Base-by-base conservation (phyloP, 2,888 invertebrate genomes). In the Conops quadrifasciatus region DNA sequence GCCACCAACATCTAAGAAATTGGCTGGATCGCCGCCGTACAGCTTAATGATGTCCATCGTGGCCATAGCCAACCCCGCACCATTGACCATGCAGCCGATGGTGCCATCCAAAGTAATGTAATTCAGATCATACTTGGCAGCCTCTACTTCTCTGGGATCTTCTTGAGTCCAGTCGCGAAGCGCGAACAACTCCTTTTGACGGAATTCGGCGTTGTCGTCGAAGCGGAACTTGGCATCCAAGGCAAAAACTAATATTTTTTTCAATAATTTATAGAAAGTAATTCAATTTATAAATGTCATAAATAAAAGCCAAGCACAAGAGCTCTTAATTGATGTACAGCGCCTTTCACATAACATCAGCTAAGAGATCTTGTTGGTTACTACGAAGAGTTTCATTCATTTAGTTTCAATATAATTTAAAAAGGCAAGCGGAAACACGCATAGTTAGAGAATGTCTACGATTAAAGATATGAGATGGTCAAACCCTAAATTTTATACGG, bases 1-100 rank as follows among this genome's bases (percentile, higher is more conserved):
- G 80, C 97, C 97, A 71, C 97, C 97, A 16, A 98, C 97, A 87
- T 98, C 97, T 72, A 98, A 89, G 88, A 98, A 98, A 87, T 98
- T 98, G 58, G 97, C 97, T 5, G 97, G 97, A 79, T 92, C 92
- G 28, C 97, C 97, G 43, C 97, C 97, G 80, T 97, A 95, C 80
- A 97, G 88, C 83, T 97, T 96, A 83, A 98, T 97, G 75, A 98
- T 97, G 85, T 98, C 97, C 97, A 98, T 97, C 7, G 97, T 98
- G 26, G 97, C 96, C 97, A 97, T 97, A 30, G 97, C 97, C 76
- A 98, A 88, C 75, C 97, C 97, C 71, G 97, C 97, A 72, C 97
- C 97, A 84, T 97, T 97, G 49, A 97, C 97, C 90, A 97, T 91
- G 86, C 97, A 97, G 2, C 97, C 97, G 81, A 97, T 96, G 81